A percentile compares a stretch with the other conserved stretches of the same genome.
Conservation (phyloP, 2,113 vertebrate genomes). For the Pomatorhinus ruficollis region DNA sequence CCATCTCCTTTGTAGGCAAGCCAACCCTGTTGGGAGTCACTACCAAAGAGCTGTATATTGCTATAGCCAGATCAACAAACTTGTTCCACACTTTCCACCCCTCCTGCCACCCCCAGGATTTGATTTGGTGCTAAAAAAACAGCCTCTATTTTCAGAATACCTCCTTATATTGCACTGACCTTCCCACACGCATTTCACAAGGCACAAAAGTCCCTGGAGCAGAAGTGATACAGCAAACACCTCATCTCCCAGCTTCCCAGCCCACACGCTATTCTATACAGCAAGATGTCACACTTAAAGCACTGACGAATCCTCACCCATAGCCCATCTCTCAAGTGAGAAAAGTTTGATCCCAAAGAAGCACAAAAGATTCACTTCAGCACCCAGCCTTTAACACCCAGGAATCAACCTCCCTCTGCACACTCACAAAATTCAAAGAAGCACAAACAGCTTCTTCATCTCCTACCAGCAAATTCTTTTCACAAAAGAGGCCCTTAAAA, state of each 20-base stretch:
- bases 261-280: neutral
- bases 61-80: neutral
- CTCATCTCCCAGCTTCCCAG: neutral
- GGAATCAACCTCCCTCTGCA: neutral
- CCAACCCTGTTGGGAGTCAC: neutral
- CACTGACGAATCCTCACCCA: neutral
- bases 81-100: neutral
- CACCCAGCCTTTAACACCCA: neutral
- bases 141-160: neutral
- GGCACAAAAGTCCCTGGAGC: neutral
- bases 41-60: neutral
- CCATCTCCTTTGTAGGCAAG: neutral
- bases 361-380: neutral
- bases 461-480: slow-evolving; percentile 12
- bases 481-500: slow-evolving; percentile 28
- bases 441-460: neutral
- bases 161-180: neutral
- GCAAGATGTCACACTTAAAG: neutral
- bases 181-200: neutral
- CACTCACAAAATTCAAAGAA: neutral
- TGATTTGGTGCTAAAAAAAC: neutral
- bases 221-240: neutral
- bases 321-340: neutral
- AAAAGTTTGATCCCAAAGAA: neutral
- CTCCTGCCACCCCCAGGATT: neutral